phyloP scores from a whole-genome alignment of 2,797 vertebrate genomes.

The Coregonus sp. region DNA sequence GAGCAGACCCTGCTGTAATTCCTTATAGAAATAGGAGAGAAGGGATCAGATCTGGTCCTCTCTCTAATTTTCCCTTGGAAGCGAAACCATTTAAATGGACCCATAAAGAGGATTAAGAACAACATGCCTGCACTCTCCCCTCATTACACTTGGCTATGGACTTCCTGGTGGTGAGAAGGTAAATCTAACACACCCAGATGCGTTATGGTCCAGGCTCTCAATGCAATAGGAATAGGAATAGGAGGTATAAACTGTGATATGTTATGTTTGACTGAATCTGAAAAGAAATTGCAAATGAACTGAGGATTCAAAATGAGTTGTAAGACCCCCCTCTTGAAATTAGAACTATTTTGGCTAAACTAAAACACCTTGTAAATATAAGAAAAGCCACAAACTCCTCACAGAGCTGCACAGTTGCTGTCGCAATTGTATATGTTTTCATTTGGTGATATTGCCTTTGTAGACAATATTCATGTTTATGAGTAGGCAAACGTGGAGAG shows the following conservation, averaged over 20 bases:
- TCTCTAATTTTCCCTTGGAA: background rate
- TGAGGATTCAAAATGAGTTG: conserved; percentile 37
- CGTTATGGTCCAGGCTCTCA: conserved; percentile 33
- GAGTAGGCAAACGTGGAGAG: too few species aligned
- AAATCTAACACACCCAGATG: conserved; percentile 54
- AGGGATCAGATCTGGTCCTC: conserved; percentile 50
- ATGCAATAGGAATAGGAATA: conserved; percentile 27
- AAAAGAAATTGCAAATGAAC: conserved; percentile 19
- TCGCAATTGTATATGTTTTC: background rate
- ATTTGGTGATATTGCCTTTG: background rate
- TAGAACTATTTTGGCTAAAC: conserved; percentile 29
- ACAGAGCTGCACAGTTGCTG: background rate
- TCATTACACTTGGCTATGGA: conserved; percentile 50
- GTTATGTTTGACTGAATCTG: conserved; percentile 28
- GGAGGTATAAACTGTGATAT: conserved; percentile 23
- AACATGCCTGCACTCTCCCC: conserved; percentile 35
- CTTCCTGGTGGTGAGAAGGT: conserved; percentile 44
- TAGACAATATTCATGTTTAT: too few species aligned
- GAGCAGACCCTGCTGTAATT: background rate
- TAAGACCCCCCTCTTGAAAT: conserved; percentile 47
- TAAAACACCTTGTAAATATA: conserved; percentile 33
- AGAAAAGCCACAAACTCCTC: conserved; percentile 21
- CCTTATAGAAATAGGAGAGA: conserved; percentile 17
- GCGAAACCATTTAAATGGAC: background rate
- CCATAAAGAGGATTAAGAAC: conserved; percentile 12